Evolutionary conservation across 2,797 vertebrate species (phyloP).

Genomic region (Crypturellus tataupa): DNA sequence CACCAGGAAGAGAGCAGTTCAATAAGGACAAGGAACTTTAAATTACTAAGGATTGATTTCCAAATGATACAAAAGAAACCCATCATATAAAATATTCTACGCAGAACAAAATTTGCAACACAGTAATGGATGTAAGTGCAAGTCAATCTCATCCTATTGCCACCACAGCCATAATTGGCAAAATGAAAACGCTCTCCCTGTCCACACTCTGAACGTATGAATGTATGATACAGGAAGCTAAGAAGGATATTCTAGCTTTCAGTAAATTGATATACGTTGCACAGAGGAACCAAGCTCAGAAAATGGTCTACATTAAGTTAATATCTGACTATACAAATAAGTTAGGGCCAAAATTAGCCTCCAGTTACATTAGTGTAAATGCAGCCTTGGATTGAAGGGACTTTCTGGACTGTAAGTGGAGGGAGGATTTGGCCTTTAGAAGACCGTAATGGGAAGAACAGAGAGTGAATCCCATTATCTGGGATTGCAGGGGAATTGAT

Average conservation of each 20-base stretch:
- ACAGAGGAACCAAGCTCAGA: conserved; percentile 30
- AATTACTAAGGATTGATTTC: conserved; percentile 35
- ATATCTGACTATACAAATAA: conserved; percentile 3
- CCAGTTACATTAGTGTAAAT: conserved; percentile 41
- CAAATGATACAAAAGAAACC: neutral
- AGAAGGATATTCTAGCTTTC: neutral
- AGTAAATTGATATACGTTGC: conserved; percentile 28
- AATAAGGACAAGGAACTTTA: neutral
- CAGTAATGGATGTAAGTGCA: conserved; percentile 22
- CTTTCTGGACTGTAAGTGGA: conserved; percentile 19
- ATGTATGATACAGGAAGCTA: neutral
- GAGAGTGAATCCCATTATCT: conserved; percentile 13
- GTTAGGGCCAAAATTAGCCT: conserved; percentile 32
- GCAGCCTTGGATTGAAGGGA: neutral
- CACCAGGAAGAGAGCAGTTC: neutral
- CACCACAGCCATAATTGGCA: neutral
- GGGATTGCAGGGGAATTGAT: neutral
- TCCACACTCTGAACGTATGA: neutral
- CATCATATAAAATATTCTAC: neutral
- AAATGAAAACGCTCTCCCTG: neutral
- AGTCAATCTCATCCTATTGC: conserved; percentile 15
- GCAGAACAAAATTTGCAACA: neutral
- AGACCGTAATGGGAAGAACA: neutral
- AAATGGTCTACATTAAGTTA: conserved; percentile 64
- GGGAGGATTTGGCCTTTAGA: conserved; percentile 12